A percentile compares a stretch with the other conserved stretches of the same genome.
phyloP scores from a whole-genome alignment of 2,888 invertebrate genomes.

The Argyra leucocephala region DNA sequence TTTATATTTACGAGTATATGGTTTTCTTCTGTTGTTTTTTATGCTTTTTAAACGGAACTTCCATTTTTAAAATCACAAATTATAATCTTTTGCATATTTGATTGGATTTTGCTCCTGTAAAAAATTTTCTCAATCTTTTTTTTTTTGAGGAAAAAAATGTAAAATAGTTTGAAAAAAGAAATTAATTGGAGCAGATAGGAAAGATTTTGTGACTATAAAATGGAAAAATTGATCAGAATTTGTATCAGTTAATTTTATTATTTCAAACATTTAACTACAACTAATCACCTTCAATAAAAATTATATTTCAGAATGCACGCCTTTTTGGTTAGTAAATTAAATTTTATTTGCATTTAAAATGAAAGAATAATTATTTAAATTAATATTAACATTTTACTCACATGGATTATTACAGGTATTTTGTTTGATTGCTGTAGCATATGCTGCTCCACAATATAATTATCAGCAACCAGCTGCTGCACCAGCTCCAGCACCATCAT shows the following conservation, averaged over 20 bases:
- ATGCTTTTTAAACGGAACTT: neutral
- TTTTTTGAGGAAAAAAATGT: neutral
- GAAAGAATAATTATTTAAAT: no score
- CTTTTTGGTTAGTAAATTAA: neutral
- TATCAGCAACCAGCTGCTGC: constrained; percentile 7
- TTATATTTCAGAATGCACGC: neutral
- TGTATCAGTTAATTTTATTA: neutral
- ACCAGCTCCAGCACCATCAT: neutral
- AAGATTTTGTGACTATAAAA: neutral
- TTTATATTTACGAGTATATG: neutral
- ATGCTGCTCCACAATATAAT: constrained; percentile 9
- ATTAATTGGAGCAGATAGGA: neutral
- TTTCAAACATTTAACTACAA: neutral
- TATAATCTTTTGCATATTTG: neutral
- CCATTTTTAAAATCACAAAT: neutral
- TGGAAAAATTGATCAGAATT: neutral
- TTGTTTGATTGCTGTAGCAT: neutral
- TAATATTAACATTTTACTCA: neutral
- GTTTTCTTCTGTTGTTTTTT: neutral
- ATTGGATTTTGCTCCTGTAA: neutral
- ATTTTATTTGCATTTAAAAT: neutral
- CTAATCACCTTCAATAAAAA: neutral
- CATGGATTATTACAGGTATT: constrained; percentile 7
- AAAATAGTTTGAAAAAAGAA: no score
- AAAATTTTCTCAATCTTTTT: neutral